A percentile compares a stretch with the other conserved stretches of the same genome.
Conservation (phyloP, 2,888 invertebrate species). For the Smittia sp. region DNA sequence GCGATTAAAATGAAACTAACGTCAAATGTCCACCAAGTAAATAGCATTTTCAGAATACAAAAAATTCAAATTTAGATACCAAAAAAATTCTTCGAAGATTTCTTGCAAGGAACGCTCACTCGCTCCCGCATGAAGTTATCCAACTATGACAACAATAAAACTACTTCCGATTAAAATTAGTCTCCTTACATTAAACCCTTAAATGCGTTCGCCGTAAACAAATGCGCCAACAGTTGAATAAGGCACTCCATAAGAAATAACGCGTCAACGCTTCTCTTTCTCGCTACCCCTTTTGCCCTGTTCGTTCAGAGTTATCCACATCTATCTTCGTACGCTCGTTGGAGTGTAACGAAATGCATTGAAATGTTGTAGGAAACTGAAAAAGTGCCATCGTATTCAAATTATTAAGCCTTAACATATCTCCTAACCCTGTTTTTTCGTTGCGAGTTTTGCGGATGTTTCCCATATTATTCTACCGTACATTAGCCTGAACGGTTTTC, state of each 20-base stretch:
- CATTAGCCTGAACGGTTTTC: conserved; percentile 26
- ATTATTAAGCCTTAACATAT: conserved; percentile 34
- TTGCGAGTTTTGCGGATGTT: conserved; percentile 36
- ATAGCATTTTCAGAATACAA: not conserved
- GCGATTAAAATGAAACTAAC: conserved; percentile 28
- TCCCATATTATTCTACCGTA: conserved; percentile 29
- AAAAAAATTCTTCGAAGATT: not conserved
- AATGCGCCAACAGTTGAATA: conserved; percentile 11
- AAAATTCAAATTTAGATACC: not conserved
- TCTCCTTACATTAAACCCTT: conserved; percentile 18
- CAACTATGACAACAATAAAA: conserved; percentile 38
- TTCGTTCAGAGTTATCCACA: conserved; percentile 31
- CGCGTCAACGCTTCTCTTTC: not conserved
- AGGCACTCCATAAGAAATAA: not conserved
- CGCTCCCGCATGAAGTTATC: conserved; percentile 28
- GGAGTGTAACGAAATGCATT: conserved; percentile 40
- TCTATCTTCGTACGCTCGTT: conserved; percentile 34
- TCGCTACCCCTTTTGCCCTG: conserved; percentile 26
- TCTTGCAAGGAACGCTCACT: no score
- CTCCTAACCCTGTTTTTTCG: conserved; percentile 23
- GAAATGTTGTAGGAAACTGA: conserved; percentile 14
- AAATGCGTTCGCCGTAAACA: conserved; percentile 18
- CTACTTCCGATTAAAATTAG: conserved; percentile 40
- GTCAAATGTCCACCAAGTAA: not conserved
- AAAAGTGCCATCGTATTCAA: conserved; percentile 40